A percentile compares a stretch with the other conserved stretches of the same genome.
Evolutionary conservation across 2,888 invertebrate genomes (phyloP).

Genomic region (Megastigmus dorsalis): DNA sequence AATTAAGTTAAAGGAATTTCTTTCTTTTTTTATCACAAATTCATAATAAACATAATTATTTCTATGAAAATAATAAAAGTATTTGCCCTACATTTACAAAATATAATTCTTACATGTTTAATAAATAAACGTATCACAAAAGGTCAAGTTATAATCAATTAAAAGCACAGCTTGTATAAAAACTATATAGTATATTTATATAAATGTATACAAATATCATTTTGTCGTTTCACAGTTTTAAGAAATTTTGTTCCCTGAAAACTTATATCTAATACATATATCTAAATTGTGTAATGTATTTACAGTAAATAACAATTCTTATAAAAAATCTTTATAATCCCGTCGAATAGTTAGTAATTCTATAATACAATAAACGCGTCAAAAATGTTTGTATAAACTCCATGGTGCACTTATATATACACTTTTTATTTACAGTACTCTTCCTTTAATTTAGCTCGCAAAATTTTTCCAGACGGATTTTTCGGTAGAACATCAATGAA

Average conservation of each 20-base stretch:
- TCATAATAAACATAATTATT: too few species aligned
- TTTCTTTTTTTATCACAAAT: too few species aligned
- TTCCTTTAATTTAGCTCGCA: slow-evolving; percentile 70
- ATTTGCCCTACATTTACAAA: too few species aligned
- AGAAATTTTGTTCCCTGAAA: neutral
- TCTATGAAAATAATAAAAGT: too few species aligned
- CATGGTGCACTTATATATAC: neutral
- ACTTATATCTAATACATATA: neutral
- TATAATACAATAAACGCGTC: neutral
- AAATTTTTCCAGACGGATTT: slow-evolving; percentile 76
- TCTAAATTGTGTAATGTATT: neutral
- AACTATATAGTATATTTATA: too few species aligned
- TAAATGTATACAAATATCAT: neutral
- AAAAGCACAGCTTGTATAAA: too few species aligned
- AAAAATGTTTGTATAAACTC: slow-evolving; percentile 18
- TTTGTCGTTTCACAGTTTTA: neutral
- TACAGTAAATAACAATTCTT: slow-evolving; percentile 17
- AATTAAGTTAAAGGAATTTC: too few species aligned
- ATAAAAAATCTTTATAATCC: slow-evolving; percentile 8
- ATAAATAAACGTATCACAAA: too few species aligned
- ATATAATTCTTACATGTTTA: too few species aligned
- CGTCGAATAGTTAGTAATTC: neutral
- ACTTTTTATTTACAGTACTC: slow-evolving; percentile 27
- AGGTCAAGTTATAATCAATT: too few species aligned
- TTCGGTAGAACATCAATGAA: slow-evolving; percentile 76